These are phyloP conservation scores for Trididemnum clinides DNA, from an alignment of 23 tunicate species.

Conservation along the genomic window DNA sequence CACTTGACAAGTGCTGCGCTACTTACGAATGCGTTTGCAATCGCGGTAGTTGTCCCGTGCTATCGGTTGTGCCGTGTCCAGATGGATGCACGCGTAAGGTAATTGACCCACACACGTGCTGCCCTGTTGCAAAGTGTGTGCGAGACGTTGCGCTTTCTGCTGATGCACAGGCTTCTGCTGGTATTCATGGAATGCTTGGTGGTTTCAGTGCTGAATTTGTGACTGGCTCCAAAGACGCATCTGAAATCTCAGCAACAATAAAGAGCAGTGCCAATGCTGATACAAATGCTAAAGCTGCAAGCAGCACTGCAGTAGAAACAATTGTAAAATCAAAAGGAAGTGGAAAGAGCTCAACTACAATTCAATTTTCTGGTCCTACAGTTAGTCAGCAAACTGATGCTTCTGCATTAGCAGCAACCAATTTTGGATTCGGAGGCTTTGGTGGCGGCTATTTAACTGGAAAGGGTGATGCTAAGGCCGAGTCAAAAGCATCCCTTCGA, in stretches of 20 bases:
- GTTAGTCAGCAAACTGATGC: not conserved
- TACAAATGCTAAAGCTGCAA: not conserved
- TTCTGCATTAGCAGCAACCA: not conserved
- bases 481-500: not conserved
- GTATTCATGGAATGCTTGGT: conserved; percentile 2
- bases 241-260: not conserved
- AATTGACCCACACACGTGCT: conserved; percentile 64
- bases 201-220: not conserved
- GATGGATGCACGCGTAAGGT: conserved; percentile 44
- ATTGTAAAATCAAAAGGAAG: not conserved
- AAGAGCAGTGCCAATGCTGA: not conserved
- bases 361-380: not conserved
- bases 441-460: not conserved
- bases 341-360: not conserved
- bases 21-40: conserved; percentile 83
- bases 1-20: conserved; percentile 71
- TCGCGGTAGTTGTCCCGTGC: conserved; percentile 24
- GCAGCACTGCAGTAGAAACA: not conserved
- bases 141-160: not conserved
- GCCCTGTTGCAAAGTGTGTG: conserved; percentile 71
- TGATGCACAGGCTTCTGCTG: conserved; percentile 16
- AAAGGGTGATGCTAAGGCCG: not conserved
- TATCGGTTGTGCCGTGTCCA: conserved; percentile 47
- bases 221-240: not conserved
- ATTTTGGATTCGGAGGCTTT: not conserved